phyloP scores from a whole-genome alignment of 2,888 invertebrate species.

The Eugnorisma glareosa region DNA sequence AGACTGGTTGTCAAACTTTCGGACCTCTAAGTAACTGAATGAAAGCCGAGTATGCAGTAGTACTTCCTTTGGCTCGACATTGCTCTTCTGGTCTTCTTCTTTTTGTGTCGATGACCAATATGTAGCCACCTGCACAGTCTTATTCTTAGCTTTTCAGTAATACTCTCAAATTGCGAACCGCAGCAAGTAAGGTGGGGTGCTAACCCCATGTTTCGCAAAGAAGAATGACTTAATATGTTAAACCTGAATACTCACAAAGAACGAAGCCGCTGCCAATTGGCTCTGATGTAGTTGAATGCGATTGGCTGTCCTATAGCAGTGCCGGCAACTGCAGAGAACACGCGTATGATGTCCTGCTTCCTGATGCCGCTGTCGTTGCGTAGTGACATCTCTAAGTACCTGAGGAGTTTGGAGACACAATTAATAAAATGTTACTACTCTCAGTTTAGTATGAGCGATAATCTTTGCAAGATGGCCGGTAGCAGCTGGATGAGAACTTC shows the following conservation, averaged over 20 bases:
- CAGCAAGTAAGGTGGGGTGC: background rate
- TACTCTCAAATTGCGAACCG: background rate
- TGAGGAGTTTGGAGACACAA: slow-evolving; percentile 69
- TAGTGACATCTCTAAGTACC: slow-evolving; percentile 94
- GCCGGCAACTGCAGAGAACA: slow-evolving; percentile 94
- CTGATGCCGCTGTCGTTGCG: slow-evolving; percentile 94
- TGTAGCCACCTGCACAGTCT: background rate
- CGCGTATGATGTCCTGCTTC: slow-evolving; percentile 95
- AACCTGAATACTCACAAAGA: slow-evolving; percentile 92
- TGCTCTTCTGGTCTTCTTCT: background rate
- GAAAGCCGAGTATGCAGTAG: too few species aligned
- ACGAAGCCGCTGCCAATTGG: slow-evolving; percentile 93
- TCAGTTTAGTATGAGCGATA: too few species aligned
- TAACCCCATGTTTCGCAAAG: background rate
- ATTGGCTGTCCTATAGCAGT: slow-evolving; percentile 95
- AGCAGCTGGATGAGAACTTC: background rate
- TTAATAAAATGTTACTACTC: background rate
- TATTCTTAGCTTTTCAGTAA: background rate
- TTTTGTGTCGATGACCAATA: background rate
- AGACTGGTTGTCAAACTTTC: too few species aligned
- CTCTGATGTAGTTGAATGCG: slow-evolving; percentile 94
- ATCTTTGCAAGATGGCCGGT: background rate
- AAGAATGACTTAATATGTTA: background rate
- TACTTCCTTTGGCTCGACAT: too few species aligned
- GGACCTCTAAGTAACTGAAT: too few species aligned